Percentiles rank a stretch among this genome's conserved stretches.
Conservation (phyloP, 1,140 invertebrate genomes). For the Artemia franciscana region DNA sequence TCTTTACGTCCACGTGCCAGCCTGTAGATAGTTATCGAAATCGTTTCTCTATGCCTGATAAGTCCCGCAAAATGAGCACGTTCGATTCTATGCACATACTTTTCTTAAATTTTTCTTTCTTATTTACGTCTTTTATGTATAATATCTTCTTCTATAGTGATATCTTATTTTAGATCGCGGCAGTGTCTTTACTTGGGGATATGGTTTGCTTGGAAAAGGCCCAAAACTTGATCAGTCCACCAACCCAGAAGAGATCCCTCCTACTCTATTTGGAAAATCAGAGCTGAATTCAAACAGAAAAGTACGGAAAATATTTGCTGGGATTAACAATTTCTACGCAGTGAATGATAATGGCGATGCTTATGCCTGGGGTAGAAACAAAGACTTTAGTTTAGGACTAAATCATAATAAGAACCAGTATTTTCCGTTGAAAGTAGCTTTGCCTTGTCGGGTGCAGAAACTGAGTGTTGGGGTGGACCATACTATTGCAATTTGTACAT, state of each 20-base stretch:
- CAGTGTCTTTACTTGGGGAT: constrained; percentile 76
- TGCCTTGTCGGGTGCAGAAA: constrained; percentile 44
- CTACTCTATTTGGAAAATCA: constrained; percentile 58
- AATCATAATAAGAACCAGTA: constrained; percentile 51
- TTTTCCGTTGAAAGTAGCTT: constrained; percentile 59
- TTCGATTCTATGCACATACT: too few relatives aligned
- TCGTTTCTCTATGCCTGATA: too few relatives aligned
- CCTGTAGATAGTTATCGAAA: too few relatives aligned
- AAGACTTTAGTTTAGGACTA: constrained; percentile 53
- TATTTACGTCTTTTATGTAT: too few relatives aligned
- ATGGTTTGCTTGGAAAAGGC: constrained; percentile 66
- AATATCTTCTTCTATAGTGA: too few relatives aligned
- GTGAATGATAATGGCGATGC: constrained; percentile 53
- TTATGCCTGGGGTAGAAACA: constrained; percentile 75
- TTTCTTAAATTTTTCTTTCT: too few relatives aligned
- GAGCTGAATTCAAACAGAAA: constrained; percentile 41
- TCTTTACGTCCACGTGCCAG: too few relatives aligned
- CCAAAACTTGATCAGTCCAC: constrained; percentile 39
- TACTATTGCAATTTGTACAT: constrained; percentile 45
- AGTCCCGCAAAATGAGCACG: too few relatives aligned
- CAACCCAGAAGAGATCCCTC: constrained; percentile 43
- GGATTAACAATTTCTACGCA: constrained; percentile 53
- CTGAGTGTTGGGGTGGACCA: constrained; percentile 64
- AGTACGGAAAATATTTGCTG: constrained; percentile 40
- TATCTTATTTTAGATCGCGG: constrained; percentile 35